A percentile compares a stretch with the other conserved stretches of the same genome.
phyloP scores from a whole-genome alignment of 1,140 invertebrate species.

The Drosophila baimaii region DNA sequence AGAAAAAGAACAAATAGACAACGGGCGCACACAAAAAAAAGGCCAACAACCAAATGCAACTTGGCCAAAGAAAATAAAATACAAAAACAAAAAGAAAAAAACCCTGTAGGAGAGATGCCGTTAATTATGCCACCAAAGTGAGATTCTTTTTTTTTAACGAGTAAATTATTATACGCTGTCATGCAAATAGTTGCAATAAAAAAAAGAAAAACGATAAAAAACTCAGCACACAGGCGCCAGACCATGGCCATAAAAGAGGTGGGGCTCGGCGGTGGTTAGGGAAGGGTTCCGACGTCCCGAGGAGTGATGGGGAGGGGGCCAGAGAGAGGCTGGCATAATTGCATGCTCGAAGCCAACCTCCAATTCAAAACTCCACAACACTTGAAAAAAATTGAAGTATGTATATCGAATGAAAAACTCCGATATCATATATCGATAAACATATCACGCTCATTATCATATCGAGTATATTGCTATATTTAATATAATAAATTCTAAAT shows the following conservation, averaged over 20 bases:
- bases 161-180: constrained; percentile 56
- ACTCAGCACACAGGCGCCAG: constrained; percentile 50
- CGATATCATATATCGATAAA: no score
- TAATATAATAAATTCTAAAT: no score
- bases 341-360: constrained; percentile 51
- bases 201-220: constrained; percentile 39
- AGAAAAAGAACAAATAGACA: constrained; percentile 14
- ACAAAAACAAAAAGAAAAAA: constrained; percentile 25
- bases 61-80: constrained; percentile 54
- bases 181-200: constrained; percentile 57
- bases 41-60: constrained; percentile 28
- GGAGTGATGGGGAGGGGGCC: background rate
- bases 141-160: constrained; percentile 46
- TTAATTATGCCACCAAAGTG: constrained; percentile 56
- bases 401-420: no score
- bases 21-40: constrained; percentile 8
- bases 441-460: no score
- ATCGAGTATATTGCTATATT: no score
- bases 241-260: constrained; percentile 41
- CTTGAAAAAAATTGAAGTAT: background rate
- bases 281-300: background rate
- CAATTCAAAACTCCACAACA: background rate
- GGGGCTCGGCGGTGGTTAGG: background rate
- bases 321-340: constrained; percentile 54
- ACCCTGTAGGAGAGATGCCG: no score